phyloP scores from a whole-genome alignment of 1,140 invertebrate species.

The Bombus confusus region DNA sequence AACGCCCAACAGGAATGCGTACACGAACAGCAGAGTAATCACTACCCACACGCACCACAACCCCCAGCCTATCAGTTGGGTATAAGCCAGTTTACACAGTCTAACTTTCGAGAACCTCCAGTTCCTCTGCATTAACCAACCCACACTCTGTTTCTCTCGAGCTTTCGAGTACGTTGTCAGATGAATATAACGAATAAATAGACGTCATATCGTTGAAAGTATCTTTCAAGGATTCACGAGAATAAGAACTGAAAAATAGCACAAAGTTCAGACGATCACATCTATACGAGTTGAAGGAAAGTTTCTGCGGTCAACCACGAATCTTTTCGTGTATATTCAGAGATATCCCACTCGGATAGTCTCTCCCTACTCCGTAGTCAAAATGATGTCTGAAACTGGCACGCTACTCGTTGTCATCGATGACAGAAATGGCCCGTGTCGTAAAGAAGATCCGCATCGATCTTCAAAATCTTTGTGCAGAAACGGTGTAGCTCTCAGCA shows the following conservation, averaged over 20 bases:
- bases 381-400: neutral
- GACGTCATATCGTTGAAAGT: neutral
- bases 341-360: neutral
- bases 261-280: neutral
- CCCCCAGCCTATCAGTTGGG: constrained; percentile 75
- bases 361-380: neutral
- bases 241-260: neutral
- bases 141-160: neutral
- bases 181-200: neutral
- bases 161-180: neutral
- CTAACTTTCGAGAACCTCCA: neutral
- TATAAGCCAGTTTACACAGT: constrained; percentile 76
- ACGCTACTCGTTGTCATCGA: neutral
- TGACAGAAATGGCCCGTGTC: neutral
- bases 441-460: neutral
- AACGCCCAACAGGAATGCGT: constrained; percentile 78
- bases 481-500: neutral
- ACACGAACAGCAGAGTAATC: constrained; percentile 67
- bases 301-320: neutral
- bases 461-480: neutral
- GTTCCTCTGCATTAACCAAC: neutral
- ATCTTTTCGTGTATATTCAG: neutral
- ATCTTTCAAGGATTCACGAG: neutral
- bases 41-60: constrained; percentile 77
- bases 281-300: neutral